Conservation (phyloP, 2,113 vertebrate genomes). For the Falcunculus frontatus region DNA sequence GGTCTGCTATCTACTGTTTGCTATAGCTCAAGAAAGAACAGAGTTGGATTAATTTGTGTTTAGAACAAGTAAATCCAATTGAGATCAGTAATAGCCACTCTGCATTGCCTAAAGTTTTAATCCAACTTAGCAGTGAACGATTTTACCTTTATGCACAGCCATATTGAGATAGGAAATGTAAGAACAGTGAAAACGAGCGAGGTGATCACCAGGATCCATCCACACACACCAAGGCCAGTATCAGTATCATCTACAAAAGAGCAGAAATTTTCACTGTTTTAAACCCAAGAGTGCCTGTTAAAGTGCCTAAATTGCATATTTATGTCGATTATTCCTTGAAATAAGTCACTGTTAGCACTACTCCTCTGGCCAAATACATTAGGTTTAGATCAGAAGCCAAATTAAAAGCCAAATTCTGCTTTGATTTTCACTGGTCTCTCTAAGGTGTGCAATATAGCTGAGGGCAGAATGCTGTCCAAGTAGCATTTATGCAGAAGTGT, state of each 20-base stretch:
- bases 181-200: constrained; percentile 76
- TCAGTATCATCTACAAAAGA: constrained; percentile 12
- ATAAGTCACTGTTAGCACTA: background rate
- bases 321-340: background rate
- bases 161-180: constrained; percentile 88
- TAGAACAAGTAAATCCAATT: background rate
- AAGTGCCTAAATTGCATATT: background rate
- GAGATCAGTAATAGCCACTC: background rate
- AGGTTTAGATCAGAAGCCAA: background rate
- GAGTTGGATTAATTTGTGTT: background rate
- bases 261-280: background rate
- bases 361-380: background rate
- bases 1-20: background rate
- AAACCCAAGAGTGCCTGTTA: background rate
- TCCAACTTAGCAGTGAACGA: background rate
- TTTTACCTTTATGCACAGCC: constrained; percentile 95
- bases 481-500: background rate
- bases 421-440: background rate
- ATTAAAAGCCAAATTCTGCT: background rate
- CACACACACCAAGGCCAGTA: constrained; percentile 76
- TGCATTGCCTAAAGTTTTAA: background rate
- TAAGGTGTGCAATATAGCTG: background rate
- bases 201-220: constrained; percentile 79
- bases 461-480: background rate
- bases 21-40: background rate